phyloP scores from a whole-genome alignment of 1,140 invertebrate genomes.

The Parapsyche elsis region DNA sequence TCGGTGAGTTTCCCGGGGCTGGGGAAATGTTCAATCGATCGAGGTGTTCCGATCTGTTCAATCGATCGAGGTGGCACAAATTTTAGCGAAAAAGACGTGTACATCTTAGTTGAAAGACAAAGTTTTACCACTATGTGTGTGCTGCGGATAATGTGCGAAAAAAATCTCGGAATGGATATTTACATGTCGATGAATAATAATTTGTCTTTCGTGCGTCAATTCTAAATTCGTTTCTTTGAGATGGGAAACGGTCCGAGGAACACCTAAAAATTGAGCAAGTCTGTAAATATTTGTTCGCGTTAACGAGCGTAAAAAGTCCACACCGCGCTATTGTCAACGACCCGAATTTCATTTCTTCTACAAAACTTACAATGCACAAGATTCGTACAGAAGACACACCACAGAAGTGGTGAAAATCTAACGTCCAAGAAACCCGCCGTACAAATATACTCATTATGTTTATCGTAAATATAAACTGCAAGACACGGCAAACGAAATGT shows the following conservation, averaged over 20 bases:
- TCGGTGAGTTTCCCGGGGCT: too few species aligned
- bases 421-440: neutral
- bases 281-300: constrained; percentile 32
- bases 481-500: neutral
- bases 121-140: too few species aligned
- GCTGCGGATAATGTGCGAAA: neutral
- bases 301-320: constrained; percentile 35
- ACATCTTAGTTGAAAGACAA: too few species aligned
- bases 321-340: neutral
- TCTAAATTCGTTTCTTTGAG: constrained; percentile 37
- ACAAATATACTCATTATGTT: neutral
- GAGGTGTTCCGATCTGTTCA: too few species aligned
- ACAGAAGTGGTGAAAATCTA: too few species aligned
- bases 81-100: too few species aligned
- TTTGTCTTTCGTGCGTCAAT: constrained; percentile 14
- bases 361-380: neutral
- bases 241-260: constrained; percentile 27
- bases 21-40: too few species aligned
- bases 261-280: constrained; percentile 36
- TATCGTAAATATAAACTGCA: constrained; percentile 12
- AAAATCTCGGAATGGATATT: neutral
- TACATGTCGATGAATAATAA: neutral
- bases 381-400: neutral
- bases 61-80: too few species aligned
- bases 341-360: neutral